Evolutionary conservation across 2,113 vertebrate genomes (phyloP).

Genomic region (Lonchura striata): DNA sequence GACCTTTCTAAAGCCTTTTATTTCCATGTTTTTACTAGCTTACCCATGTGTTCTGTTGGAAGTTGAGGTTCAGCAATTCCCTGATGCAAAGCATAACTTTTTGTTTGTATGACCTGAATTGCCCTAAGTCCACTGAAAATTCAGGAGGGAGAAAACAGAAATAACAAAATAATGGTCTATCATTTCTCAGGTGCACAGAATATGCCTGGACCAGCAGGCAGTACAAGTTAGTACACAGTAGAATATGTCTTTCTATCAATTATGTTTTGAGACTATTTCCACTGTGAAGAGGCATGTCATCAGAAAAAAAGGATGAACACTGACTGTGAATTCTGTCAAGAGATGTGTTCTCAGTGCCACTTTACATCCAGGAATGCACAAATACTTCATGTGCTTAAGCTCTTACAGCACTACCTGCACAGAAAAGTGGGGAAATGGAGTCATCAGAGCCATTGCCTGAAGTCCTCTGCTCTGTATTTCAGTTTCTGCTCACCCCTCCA

Average conservation of each 20-base stretch:
- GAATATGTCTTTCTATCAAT: neutral
- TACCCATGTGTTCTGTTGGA: neutral
- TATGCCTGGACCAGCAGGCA: neutral
- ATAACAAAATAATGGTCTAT: neutral
- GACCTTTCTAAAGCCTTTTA: neutral
- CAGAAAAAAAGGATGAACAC: neutral
- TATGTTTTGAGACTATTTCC: neutral
- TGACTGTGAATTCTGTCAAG: neutral
- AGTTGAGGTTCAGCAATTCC: neutral
- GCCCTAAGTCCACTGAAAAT: neutral
- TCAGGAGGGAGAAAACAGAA: neutral
- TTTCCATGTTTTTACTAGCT: neutral
- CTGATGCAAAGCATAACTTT: neutral
- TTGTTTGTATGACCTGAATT: neutral
- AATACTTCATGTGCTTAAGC: neutral
- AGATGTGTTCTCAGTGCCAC: neutral
- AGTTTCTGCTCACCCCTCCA: neutral
- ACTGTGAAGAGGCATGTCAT: neutral
- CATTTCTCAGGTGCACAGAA: neutral
- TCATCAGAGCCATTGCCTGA: neutral
- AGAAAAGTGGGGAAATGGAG: neutral
- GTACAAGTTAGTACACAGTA: accelerated
- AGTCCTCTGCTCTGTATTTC: neutral
- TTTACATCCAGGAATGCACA: neutral
- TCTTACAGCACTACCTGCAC: neutral